Conservation (phyloP, 2,113 vertebrate genomes). For the Scomber scombrus region DNA sequence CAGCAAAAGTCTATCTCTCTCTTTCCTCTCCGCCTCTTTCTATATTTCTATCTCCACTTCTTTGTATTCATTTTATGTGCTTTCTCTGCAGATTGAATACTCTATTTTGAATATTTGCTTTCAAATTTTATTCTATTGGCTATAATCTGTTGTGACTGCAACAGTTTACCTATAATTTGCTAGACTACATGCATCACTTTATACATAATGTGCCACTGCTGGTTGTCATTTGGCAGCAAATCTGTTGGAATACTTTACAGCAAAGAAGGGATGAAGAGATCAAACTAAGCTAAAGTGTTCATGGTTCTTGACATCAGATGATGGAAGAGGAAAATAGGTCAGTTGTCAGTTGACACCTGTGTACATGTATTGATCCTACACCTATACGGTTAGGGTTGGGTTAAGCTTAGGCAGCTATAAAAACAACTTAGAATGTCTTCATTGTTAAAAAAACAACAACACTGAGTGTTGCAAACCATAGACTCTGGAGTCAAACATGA, state of each 20-base stretch:
- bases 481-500: too few relatives aligned
- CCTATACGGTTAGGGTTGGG: too few relatives aligned
- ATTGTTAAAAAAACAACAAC: neutral
- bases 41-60: neutral
- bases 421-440: neutral
- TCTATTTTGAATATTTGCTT: neutral
- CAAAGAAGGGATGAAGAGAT: neutral
- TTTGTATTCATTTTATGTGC: neutral
- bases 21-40: conserved; percentile 32
- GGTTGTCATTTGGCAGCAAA: neutral
- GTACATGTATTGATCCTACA: too few relatives aligned
- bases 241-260: neutral
- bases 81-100: conserved; percentile 12
- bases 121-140: conserved; percentile 1
- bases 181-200: too few relatives aligned
- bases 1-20: conserved; percentile 28
- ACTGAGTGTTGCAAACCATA: too few relatives aligned
- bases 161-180: too few relatives aligned
- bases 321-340: too few relatives aligned
- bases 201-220: too few relatives aligned
- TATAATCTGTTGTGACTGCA: neutral
- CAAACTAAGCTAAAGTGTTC: neutral
- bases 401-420: neutral
- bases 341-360: too few relatives aligned
- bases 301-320: neutral